A percentile compares a stretch with the other conserved stretches of the same genome.
Evolutionary conservation across 2,888 invertebrate genomes (phyloP).

Genomic region (Autographa pulchrina): DNA sequence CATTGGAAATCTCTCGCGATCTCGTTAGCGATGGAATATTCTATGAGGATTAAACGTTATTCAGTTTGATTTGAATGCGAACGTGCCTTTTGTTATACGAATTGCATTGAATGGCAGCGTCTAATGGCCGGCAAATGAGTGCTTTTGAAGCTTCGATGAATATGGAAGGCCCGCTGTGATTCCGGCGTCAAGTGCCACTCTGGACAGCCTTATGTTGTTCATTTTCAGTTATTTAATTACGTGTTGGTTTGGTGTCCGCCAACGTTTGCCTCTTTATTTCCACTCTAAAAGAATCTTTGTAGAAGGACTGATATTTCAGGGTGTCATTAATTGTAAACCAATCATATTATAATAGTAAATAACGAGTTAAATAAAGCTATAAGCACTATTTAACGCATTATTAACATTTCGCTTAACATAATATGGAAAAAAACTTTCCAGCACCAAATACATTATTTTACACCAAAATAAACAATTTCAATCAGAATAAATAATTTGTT

Average conservation of each 20-base stretch:
- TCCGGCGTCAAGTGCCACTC: constrained; percentile 36
- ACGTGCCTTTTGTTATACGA: constrained; percentile 57
- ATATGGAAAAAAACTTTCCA: neutral
- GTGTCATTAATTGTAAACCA: too few species aligned
- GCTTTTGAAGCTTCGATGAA: constrained; percentile 50
- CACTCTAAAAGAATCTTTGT: too few species aligned
- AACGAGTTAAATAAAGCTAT: too few species aligned
- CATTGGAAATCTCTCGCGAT: constrained; percentile 60
- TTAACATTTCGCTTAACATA: too few species aligned
- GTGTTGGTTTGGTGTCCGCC: neutral
- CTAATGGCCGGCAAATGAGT: constrained; percentile 61
- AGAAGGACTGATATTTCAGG: too few species aligned
- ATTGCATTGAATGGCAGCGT: constrained; percentile 56
- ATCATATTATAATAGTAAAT: too few species aligned
- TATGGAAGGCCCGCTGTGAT: constrained; percentile 48
- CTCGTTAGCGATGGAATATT: constrained; percentile 66
- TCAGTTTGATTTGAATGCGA: constrained; percentile 59
- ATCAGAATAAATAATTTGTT: neutral
- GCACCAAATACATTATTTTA: neutral
- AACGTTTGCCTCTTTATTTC: too few species aligned
- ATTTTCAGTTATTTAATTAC: constrained; percentile 11
- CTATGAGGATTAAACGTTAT: constrained; percentile 63
- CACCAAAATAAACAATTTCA: neutral
- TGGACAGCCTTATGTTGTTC: constrained; percentile 23
- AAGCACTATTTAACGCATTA: too few species aligned